Percentiles rank a stretch among this genome's conserved stretches.
These are phyloP conservation scores for Charaxes varanes DNA, from an alignment of 1,140 invertebrate species.

Conservation along the genomic window DNA sequence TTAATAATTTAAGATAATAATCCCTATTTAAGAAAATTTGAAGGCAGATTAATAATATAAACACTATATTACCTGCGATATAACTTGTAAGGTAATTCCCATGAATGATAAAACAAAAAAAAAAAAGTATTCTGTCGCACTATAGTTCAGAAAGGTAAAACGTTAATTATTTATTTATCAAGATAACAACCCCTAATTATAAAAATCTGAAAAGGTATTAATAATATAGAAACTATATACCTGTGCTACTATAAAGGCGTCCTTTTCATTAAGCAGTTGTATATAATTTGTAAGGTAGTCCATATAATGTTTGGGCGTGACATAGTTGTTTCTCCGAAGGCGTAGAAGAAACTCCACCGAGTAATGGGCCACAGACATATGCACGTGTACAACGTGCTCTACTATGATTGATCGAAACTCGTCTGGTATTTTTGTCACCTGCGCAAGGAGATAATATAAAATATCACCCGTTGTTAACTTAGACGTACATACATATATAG, in stretches of 20 bases:
- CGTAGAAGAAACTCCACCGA: conserved; percentile 82
- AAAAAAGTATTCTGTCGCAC: no score
- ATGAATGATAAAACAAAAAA: no score
- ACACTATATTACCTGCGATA: no score
- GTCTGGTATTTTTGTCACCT: conserved; percentile 79
- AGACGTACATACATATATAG: no score
- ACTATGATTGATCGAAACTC: conserved; percentile 81
- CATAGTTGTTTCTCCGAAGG: conserved; percentile 85
- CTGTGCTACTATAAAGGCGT: conserved; percentile 79
- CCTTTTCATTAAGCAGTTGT: conserved; percentile 81
- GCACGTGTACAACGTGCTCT: conserved; percentile 88
- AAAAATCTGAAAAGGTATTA: not conserved
- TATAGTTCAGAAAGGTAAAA: no score
- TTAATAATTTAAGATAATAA: no score
- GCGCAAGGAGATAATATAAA: conserved; percentile 1
- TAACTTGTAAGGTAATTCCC: no score
- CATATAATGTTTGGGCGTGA: conserved; percentile 93
- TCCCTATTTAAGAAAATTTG: no score
- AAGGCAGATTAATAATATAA: no score
- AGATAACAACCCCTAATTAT: no score
- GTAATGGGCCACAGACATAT: conserved; percentile 82
- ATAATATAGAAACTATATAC: conserved; percentile 48
- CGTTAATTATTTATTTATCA: no score
- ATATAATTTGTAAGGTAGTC: conserved; percentile 89
- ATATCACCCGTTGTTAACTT: not conserved